These are phyloP conservation scores for Sternarchorhynchus goeldii DNA, from an alignment of 2,797 vertebrate genomes.

Conservation along the genomic window DNA sequence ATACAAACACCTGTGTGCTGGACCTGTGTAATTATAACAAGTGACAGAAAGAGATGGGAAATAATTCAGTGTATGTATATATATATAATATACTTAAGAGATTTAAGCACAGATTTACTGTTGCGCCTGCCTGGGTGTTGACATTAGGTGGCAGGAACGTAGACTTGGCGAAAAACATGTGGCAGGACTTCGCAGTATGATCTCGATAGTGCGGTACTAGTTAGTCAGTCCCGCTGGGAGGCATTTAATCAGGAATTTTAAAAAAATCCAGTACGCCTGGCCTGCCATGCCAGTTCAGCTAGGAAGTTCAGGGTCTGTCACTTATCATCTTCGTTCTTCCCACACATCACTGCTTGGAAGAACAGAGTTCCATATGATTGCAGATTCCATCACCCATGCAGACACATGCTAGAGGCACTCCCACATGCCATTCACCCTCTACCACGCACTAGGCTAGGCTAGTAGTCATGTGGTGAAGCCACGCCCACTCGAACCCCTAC, in stretches of 20 bases:
- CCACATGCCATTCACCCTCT: background rate
- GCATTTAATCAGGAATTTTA: constrained; percentile 26
- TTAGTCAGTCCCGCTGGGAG: constrained; percentile 39
- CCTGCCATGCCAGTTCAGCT: constrained; percentile 1
- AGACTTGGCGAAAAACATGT: constrained; percentile 11
- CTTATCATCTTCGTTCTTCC: constrained; percentile 1
- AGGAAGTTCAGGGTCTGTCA: constrained; percentile 25
- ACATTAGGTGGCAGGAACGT: constrained; percentile 35
- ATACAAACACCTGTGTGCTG: constrained; percentile 44
- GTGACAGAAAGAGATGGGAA: background rate
- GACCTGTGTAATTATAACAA: constrained; percentile 42
- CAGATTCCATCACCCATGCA: background rate
- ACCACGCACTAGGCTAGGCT: too few species aligned
- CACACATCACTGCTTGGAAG: background rate
- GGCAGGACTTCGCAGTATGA: constrained; percentile 60
- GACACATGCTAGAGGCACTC: background rate
- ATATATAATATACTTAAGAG: constrained; percentile 51
- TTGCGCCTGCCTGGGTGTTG: constrained; percentile 45
- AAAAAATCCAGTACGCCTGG: constrained; percentile 14
- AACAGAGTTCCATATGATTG: background rate
- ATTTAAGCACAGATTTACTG: constrained; percentile 67
- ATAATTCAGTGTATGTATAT: constrained; percentile 36
- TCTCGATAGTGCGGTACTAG: constrained; percentile 16
- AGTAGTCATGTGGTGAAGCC: too few species aligned
- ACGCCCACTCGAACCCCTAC: too few species aligned